These are phyloP conservation scores for Cephonodes hylas DNA, from an alignment of 2,888 invertebrate genomes.

Conservation along the genomic window DNA sequence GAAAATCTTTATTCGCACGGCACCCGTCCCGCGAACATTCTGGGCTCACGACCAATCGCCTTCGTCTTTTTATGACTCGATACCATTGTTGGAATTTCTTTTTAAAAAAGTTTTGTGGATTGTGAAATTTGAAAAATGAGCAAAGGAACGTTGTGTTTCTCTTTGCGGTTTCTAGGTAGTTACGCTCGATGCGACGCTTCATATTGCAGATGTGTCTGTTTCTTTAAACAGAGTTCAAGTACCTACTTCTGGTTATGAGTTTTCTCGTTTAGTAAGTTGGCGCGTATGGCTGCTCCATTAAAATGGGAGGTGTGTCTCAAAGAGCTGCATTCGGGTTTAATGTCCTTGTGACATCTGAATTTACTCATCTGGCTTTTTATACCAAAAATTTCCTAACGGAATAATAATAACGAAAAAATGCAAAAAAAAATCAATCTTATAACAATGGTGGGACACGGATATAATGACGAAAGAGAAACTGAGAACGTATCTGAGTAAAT, in stretches of 20 bases:
- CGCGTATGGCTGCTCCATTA: not conserved
- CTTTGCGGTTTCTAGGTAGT: not conserved
- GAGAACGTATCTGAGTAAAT: too few species aligned
- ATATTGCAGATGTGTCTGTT: not conserved
- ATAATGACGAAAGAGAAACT: too few species aligned
- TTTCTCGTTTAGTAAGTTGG: not conserved
- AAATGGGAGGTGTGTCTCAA: not conserved
- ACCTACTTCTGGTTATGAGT: not conserved
- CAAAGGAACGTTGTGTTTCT: not conserved
- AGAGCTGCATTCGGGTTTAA: not conserved
- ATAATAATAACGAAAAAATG: too few species aligned
- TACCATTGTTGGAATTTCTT: slow-evolving; percentile 44
- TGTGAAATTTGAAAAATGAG: slow-evolving; percentile 5
- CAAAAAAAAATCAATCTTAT: too few species aligned
- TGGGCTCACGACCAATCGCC: slow-evolving; percentile 49
- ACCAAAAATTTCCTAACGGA: too few species aligned
- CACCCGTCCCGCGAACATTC: slow-evolving; percentile 44
- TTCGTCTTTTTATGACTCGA: slow-evolving; percentile 43
- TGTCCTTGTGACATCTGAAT: not conserved
- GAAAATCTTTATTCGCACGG: slow-evolving; percentile 43
- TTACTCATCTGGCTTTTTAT: not conserved
- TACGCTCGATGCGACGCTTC: not conserved
- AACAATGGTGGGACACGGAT: too few species aligned
- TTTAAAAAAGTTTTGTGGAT: slow-evolving; percentile 35
- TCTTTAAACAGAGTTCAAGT: not conserved